Evolutionary conservation across 2,888 invertebrate genomes (phyloP), one percentile per base, ranked within the genome.

Genomic region (Ornithoptera alexandrae): DNA sequence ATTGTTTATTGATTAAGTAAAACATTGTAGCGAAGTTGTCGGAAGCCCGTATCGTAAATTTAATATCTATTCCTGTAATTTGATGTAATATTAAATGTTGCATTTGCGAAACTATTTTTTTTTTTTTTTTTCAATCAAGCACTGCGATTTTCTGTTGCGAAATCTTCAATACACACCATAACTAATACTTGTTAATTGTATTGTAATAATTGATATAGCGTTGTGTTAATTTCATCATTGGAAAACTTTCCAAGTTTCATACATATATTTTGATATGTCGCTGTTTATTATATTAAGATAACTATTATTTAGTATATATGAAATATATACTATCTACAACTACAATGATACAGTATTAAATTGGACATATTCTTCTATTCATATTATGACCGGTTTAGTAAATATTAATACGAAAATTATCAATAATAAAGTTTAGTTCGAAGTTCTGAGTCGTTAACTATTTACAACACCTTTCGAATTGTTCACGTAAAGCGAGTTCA

Each of bases 11-110:
- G 46, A 46, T 30, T n/a, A 58, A 60, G 46, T 42, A 57, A 65
- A 65, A n/a, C 65, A 57, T 69, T 57, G 69, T 56, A 69, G 65
- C 65, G 65, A 69, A 46, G 58, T 62, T 42, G 20, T 24, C 69
- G 69, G 69, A 69, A 69, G 69, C 62, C 36, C 61, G 65, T 62
- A 57, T 69, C 65, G 60, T 61, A 61, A 56, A 64, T 68, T 68
- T 59, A 58, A 59, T 69, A 65, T 65, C 65, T 62, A 62, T 69
- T 62, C 65, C 61, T 65, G 65, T 42, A 69, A 65, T 65, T 65
- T 61, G 36, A 64, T 68, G 46, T 64, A 59, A 58, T 57, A 42
- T 69, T 61, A 69, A 30, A 62, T 70, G 22, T 24, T 70, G 69
- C 62, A 53, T 36, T 22, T 66, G 69, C 69, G 69, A 70, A 70